A percentile compares a stretch with the other conserved stretches of the same genome.
These are phyloP conservation scores for Crypturellus tataupa DNA, from an alignment of 2,797 vertebrate species.

Conservation along the genomic window DNA sequence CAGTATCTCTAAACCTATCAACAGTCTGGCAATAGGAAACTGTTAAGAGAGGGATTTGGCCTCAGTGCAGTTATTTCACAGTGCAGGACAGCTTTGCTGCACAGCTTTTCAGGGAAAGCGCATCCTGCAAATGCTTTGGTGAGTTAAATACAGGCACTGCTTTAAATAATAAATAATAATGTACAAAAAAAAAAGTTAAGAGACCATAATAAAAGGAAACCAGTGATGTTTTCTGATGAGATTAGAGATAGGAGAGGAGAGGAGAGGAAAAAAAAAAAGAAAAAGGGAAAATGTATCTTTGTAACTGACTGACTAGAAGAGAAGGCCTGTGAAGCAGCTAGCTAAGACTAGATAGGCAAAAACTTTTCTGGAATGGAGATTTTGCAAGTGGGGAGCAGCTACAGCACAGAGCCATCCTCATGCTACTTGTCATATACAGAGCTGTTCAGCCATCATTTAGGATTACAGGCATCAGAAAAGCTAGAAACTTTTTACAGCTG, in stretches of 20 bases:
- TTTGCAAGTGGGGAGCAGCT: not conserved
- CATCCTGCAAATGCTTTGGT: not conserved
- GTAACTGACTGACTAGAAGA: not conserved
- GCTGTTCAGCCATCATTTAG: not conserved
- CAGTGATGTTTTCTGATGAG: not conserved
- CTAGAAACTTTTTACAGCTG: not conserved
- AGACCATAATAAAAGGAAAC: not conserved
- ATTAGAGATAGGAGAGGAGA: not conserved
- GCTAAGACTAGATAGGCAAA: not conserved
- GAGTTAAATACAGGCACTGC: not conserved
- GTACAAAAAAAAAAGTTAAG: not conserved
- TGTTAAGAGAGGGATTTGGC: not conserved
- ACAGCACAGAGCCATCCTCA: not conserved
- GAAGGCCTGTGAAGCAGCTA: not conserved
- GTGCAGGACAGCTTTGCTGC: not conserved
- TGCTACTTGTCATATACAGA: not conserved
- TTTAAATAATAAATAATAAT: slow-evolving; percentile 12
- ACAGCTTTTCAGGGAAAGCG: not conserved
- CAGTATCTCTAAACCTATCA: not conserved
- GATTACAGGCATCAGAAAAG: not conserved
- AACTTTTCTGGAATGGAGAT: not conserved
- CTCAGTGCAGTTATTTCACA: not conserved
- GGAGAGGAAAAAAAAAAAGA: not conserved
- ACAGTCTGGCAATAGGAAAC: not conserved
- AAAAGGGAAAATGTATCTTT: not conserved